Conservation (phyloP, 2,797 vertebrate genomes). For the Darevskia mixta region DNA sequence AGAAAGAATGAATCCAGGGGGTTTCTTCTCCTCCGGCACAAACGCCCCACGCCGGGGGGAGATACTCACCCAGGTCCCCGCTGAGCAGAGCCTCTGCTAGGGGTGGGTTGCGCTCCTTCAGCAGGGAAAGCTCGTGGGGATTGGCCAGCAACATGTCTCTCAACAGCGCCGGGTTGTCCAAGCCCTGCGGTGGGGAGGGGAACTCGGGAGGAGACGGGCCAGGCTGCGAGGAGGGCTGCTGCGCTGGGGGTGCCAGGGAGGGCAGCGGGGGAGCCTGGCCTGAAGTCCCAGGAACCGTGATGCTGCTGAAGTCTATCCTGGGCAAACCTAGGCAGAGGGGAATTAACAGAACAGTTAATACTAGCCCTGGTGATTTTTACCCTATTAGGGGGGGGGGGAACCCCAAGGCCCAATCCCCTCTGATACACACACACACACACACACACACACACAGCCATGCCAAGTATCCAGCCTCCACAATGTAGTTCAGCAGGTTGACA, state of each 20-base stretch:
- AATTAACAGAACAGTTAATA: not conserved
- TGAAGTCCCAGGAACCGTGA: constrained; percentile 92
- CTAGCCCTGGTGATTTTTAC: not conserved
- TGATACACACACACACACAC: no score
- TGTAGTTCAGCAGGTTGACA: not conserved
- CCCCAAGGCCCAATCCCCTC: not conserved
- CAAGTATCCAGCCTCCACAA: not conserved
- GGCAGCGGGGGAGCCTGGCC: constrained; percentile 59
- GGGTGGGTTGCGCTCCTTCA: constrained; percentile 96
- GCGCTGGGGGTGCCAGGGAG: constrained; percentile 45
- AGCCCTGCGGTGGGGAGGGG: constrained; percentile 87
- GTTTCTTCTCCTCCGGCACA: not conserved
- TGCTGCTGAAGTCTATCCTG: constrained; percentile 96
- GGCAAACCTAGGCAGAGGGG: constrained; percentile 84
- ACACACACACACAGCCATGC: no score
- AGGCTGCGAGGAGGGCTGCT: constrained; percentile 57
- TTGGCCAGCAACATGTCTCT: constrained; percentile 96
- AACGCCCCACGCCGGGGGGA: accelerated
- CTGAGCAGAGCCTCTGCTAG: constrained; percentile 96
- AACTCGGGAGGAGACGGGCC: constrained; percentile 75
- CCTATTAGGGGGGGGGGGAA: no score
- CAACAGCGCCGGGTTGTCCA: constrained; percentile 94
- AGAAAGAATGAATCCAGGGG: not conserved
- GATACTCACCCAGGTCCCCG: constrained; percentile 90
- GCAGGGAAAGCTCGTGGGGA: constrained; percentile 95